A percentile compares a stretch with the other conserved stretches of the same genome.
Conservation (phyloP, 2,113 vertebrate genomes). For the Trematomus loennbergii region DNA sequence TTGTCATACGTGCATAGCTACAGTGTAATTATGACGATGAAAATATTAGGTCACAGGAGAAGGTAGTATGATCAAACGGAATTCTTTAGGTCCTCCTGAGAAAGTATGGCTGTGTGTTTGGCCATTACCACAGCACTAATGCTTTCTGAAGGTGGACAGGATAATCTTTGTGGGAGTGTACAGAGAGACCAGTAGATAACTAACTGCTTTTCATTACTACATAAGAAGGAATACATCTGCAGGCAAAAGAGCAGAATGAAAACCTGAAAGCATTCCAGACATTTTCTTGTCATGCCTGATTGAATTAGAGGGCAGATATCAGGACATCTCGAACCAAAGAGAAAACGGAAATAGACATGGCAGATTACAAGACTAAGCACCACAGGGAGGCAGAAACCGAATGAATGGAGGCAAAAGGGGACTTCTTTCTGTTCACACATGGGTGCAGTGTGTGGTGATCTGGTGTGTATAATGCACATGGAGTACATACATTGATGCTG, state of each 20-base stretch:
- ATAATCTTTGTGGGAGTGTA: not conserved
- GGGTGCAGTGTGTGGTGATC: slow-evolving; percentile 5
- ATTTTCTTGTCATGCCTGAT: slow-evolving; percentile 46
- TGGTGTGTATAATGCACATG: not conserved
- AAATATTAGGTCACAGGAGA: not conserved
- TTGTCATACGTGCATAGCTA: no score
- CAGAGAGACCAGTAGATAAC: not conserved
- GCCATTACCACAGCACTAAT: slow-evolving; percentile 15
- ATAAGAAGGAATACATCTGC: slow-evolving; percentile 7
- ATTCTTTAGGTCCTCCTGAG: not conserved
- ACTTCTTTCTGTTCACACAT: slow-evolving; percentile 30
- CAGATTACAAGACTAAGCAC: slow-evolving; percentile 23
- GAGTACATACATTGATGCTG: not conserved
- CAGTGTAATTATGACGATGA: no score
- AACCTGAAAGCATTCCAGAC: slow-evolving; percentile 20
- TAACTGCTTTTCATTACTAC: slow-evolving; percentile 1
- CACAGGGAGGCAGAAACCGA: slow-evolving; percentile 27
- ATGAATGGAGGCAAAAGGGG: slow-evolving; percentile 16
- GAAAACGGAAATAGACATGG: slow-evolving; percentile 40
- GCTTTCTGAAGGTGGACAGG: not conserved
- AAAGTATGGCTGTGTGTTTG: not conserved
- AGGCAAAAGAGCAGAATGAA: slow-evolving; percentile 13
- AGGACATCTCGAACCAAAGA: slow-evolving; percentile 37
- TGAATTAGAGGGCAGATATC: slow-evolving; percentile 41
- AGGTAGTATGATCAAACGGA: not conserved